These are phyloP conservation scores for Etheostoma perlongum DNA, from an alignment of 2,797 vertebrate genomes.

Conservation along the genomic window DNA sequence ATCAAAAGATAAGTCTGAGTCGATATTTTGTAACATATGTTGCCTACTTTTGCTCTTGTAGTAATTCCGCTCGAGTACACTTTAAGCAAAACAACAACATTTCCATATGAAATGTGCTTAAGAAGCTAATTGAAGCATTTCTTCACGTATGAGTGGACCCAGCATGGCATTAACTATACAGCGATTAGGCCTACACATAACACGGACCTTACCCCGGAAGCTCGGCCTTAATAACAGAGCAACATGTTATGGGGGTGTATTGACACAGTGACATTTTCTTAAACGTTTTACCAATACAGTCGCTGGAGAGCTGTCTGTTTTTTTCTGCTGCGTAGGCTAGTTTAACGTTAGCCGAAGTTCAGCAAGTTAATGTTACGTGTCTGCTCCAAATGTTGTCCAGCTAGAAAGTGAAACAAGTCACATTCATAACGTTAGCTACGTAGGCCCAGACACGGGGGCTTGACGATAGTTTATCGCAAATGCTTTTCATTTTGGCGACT, in stretches of 20 bases:
- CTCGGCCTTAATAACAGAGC: neutral
- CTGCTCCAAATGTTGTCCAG: too few species aligned
- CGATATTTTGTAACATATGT: too few species aligned
- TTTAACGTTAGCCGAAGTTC: neutral
- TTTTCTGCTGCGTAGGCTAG: slow-evolving; percentile 7
- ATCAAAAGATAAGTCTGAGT: too few species aligned
- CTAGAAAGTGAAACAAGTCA: slow-evolving; percentile 61
- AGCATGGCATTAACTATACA: too few species aligned
- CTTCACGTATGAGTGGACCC: too few species aligned
- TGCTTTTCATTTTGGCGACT: neutral
- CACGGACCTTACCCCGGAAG: slow-evolving; percentile 8
- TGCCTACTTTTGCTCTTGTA: too few species aligned
- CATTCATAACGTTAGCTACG: neutral
- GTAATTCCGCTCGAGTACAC: too few species aligned
- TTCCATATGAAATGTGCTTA: neutral
- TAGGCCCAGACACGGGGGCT: neutral
- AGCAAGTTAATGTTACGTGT: too few species aligned
- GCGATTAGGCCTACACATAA: slow-evolving; percentile 6
- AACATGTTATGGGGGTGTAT: neutral
- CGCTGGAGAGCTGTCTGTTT: neutral
- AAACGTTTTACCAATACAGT: too few species aligned
- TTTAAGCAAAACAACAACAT: too few species aligned
- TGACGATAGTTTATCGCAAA: rapidly evolving
- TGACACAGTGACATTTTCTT: neutral
- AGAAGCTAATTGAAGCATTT: neutral